Percentiles rank a stretch among this genome's conserved stretches.
These are phyloP conservation scores for Papilio aristodemus DNA, from an alignment of 1,140 invertebrate species.

Conservation along the genomic window DNA sequence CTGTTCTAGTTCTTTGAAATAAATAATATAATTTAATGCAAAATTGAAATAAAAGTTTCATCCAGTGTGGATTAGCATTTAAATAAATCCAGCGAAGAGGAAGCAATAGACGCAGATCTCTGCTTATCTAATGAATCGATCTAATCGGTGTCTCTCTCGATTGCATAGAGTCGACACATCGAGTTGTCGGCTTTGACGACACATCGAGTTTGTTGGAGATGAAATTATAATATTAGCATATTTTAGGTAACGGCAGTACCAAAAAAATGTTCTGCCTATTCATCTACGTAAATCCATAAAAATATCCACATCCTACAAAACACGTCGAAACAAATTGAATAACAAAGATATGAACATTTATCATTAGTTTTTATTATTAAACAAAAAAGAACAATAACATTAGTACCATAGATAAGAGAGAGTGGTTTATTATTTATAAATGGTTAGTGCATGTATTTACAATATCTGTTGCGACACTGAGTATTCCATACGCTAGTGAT, in stretches of 20 bases:
- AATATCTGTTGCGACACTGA: no score
- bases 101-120: not conserved
- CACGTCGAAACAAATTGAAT: not conserved
- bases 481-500: no score
- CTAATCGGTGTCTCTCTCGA: not conserved
- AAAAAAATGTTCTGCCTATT: not conserved
- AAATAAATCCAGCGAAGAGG: not conserved
- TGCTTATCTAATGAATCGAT: slow-evolving; percentile 5
- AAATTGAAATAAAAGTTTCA: slow-evolving; percentile 3
- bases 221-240: not conserved
- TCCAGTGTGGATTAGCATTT: not conserved
- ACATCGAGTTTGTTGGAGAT: not conserved
- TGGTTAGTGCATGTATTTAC: no score
- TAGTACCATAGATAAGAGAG: no score
- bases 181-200: not conserved
- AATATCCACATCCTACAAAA: not conserved
- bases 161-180: not conserved
- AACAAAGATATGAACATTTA: not conserved
- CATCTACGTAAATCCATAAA: not conserved
- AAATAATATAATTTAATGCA: not conserved
- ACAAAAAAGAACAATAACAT: no score
- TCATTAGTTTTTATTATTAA: not conserved
- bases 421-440: no score
- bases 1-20: not conserved
- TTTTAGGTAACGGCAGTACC: not conserved